Percentiles rank a stretch among this genome's conserved stretches.
These are phyloP conservation scores for Nemotelus pantherinus DNA, from an alignment of 2,888 invertebrate genomes.

Conservation along the genomic window DNA sequence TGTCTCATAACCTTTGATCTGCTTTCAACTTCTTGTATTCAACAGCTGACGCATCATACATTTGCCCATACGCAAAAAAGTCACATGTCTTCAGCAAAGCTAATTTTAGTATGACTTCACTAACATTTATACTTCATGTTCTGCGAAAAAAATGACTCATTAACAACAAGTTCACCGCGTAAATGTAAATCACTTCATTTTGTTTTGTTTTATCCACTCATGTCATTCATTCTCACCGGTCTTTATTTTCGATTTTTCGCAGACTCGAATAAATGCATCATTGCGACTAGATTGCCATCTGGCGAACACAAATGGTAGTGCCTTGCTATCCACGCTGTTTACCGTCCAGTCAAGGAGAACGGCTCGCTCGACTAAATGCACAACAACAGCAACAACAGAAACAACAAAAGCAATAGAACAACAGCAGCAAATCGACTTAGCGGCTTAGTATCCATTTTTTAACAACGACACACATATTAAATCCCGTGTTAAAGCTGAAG, in stretches of 20 bases:
- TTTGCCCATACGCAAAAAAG: too few species aligned
- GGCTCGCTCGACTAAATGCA: not conserved
- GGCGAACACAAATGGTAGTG: constrained; percentile 30
- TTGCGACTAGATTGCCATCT: constrained; percentile 29
- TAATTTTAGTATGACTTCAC: too few species aligned
- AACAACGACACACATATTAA: not conserved
- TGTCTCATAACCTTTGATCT: too few species aligned
- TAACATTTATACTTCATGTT: too few species aligned
- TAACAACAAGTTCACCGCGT: not conserved
- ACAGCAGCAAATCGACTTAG: constrained; percentile 2
- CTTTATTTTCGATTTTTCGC: not conserved
- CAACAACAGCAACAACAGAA: not conserved
- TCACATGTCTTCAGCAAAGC: too few species aligned
- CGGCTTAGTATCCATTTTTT: not conserved
- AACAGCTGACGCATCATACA: too few species aligned
- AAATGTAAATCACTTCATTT: not conserved
- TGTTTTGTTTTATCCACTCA: not conserved
- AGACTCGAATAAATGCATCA: constrained; percentile 16
- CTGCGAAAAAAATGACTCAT: not conserved
- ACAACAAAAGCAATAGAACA: constrained; percentile 8
- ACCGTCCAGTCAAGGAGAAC: constrained; percentile 38
- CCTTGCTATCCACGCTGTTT: constrained; percentile 22
- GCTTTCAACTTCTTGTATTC: too few species aligned
- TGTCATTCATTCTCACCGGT: not conserved
- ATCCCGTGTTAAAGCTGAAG: constrained; percentile 1